Percentiles rank a stretch among this genome's conserved stretches.
Evolutionary conservation across 2,113 vertebrate species (phyloP).

Genomic region (Eulacestoma nigropectus): DNA sequence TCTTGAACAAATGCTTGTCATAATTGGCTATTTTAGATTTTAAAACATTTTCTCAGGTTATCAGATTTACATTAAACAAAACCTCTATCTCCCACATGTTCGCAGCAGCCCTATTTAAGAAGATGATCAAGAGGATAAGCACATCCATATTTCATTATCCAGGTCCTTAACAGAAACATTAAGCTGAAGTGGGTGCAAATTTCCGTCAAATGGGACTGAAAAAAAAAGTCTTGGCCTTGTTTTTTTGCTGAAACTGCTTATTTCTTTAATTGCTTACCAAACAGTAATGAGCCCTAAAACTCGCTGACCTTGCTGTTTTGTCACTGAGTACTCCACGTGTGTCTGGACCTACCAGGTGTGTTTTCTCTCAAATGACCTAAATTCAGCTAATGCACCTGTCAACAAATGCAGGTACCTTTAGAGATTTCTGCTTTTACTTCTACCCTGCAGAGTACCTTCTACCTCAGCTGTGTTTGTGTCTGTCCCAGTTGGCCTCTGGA

Average conservation of each 20-base stretch:
- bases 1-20: not conserved
- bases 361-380: not conserved
- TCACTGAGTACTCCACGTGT: not conserved
- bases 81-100: not conserved
- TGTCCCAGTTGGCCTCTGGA: not conserved
- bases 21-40: not conserved
- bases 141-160: not conserved
- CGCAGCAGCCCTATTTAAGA: not conserved
- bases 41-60: not conserved
- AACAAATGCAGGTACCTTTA: not conserved
- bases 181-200: not conserved
- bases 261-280: not conserved
- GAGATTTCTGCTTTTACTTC: not conserved
- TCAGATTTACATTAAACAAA: not conserved
- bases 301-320: not conserved
- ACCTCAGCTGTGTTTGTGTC: not conserved
- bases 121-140: not conserved
- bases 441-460: not conserved
- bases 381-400: not conserved
- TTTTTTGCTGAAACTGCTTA: not conserved
- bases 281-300: not conserved
- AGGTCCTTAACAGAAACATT: not conserved
- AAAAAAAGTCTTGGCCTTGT: not conserved
- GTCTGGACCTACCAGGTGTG: not conserved
- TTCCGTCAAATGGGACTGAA: not conserved